phyloP scores from a whole-genome alignment of 2,888 invertebrate genomes.

The Leptopilina drosophilae region DNA sequence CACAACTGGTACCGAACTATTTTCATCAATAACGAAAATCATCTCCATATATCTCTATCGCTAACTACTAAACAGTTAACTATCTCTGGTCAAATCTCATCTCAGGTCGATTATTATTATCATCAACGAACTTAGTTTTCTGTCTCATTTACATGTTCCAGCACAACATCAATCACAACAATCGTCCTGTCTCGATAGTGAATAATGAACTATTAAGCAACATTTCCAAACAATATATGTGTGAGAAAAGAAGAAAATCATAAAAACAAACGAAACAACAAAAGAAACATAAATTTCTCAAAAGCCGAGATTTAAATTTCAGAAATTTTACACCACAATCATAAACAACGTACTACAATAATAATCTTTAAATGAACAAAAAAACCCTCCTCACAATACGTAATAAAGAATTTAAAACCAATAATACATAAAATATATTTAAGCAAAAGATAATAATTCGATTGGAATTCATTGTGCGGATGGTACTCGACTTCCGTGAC shows the following conservation, averaged over 20 bases:
- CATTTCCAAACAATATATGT: neutral
- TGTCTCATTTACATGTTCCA: neutral
- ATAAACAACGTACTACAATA: no score
- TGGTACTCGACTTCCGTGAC: conserved; percentile 19
- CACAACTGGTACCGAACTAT: neutral
- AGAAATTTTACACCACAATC: no score
- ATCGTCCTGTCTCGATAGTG: neutral
- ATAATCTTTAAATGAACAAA: no score
- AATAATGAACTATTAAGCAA: neutral
- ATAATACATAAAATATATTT: no score
- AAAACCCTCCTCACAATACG: no score
- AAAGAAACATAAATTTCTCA: neutral
- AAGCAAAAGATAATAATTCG: neutral
- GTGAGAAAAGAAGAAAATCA: neutral
- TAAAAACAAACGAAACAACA: neutral
- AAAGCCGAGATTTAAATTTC: no score
- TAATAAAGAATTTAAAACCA: no score
- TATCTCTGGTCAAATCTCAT: neutral
- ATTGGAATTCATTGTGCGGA: conserved; percentile 6
- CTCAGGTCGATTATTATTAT: neutral
- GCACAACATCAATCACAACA: neutral
- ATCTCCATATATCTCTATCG: neutral
- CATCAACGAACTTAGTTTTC: neutral
- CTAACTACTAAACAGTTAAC: no score
- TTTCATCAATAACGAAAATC: neutral